phyloP scores from a whole-genome alignment of 2,797 vertebrate species.

The Natrix natrix region DNA sequence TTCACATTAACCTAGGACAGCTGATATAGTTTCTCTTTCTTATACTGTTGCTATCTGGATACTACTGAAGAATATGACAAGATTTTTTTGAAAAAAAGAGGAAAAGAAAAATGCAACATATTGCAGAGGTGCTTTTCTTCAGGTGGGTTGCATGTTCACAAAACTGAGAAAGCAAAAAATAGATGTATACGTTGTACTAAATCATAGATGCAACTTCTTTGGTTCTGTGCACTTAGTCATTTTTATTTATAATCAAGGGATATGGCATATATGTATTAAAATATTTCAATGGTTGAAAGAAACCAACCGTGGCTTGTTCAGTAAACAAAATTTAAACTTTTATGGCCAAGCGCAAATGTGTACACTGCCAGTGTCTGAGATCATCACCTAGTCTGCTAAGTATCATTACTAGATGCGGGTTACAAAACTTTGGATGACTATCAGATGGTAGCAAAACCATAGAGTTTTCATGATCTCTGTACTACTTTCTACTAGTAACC shows the following conservation, averaged over 20 bases:
- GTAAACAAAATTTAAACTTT: not conserved
- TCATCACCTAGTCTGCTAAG: not conserved
- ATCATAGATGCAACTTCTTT: not conserved
- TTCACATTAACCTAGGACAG: slow-evolving; percentile 12
- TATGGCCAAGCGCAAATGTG: not conserved
- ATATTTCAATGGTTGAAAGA: not conserved
- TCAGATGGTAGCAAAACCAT: not conserved
- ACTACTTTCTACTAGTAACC: not conserved
- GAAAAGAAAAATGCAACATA: not conserved
- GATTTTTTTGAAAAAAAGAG: not conserved
- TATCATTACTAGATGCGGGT: not conserved
- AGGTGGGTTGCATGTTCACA: not conserved
- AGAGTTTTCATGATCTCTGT: not conserved
- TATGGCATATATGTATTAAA: not conserved
- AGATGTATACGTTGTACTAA: not conserved
- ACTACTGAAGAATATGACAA: not conserved
- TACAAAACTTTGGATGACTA: not conserved
- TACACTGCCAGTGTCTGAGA: not conserved
- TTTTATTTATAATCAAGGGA: not conserved
- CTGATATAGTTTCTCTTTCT: slow-evolving; percentile 37
- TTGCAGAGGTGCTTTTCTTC: not conserved
- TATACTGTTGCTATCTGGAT: slow-evolving; percentile 5
- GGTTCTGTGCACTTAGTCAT: not conserved
- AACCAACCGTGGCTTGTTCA: not conserved
- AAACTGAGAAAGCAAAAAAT: not conserved